Conservation (phyloP, 1,140 invertebrate species). For the Cryptotermes secundus region DNA sequence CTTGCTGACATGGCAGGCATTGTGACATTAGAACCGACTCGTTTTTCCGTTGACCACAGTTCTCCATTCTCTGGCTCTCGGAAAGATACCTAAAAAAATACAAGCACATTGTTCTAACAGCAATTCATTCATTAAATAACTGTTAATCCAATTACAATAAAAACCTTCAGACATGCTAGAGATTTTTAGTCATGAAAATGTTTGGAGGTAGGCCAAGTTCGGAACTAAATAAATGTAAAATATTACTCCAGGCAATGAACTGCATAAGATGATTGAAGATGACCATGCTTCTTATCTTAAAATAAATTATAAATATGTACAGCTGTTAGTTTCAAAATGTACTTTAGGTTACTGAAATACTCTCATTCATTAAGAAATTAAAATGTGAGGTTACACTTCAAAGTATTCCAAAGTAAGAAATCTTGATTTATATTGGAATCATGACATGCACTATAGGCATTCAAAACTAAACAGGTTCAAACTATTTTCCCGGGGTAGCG, state of each 20-base stretch:
- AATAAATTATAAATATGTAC: not conserved
- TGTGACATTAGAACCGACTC: not conserved
- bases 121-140: not conserved
- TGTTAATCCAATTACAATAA: not conserved
- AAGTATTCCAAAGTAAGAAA: not conserved
- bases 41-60: slow-evolving; percentile 41
- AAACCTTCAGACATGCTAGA: not conserved
- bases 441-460: too few species aligned
- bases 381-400: not conserved
- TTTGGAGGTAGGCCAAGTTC: not conserved
- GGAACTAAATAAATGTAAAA: not conserved
- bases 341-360: not conserved
- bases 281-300: not conserved
- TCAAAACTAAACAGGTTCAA: too few species aligned
- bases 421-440: too few species aligned
- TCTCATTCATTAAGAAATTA: not conserved
- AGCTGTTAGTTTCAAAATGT: not conserved
- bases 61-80: slow-evolving; percentile 42
- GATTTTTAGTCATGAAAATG: not conserved
- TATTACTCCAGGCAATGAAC: not conserved
- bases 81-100: slow-evolving; percentile 40
- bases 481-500: too few species aligned
- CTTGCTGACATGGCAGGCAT: slow-evolving; percentile 26
- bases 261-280: not conserved
- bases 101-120: not conserved